Evolutionary conservation across 2,113 vertebrate genomes (phyloP), one percentile per base, ranked within the genome.

Genomic region (Oenanthe oenanthe): DNA sequence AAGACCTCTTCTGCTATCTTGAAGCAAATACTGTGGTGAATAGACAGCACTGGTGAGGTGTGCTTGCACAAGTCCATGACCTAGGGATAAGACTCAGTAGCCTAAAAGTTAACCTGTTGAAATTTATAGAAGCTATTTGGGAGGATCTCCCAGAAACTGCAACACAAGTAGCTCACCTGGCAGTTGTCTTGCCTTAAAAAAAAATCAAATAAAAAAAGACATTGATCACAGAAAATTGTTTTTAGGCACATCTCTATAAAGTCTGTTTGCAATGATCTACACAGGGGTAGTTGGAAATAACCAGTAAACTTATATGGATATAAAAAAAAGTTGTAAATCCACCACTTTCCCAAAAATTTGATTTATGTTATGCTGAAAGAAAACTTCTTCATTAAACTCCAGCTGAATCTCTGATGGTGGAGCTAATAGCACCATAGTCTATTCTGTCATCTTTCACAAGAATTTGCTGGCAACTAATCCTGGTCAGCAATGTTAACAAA

Each of bases 401-500:
- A 48, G 6, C 11, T 83, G 72, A 76, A 58, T 85, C 58, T 91
- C 61, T 66, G 19, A 21, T 34, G 32, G 29, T 40, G 34, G 6
- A 25, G 36, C 71, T 79, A 61, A 85, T 45, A 20, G 57, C 53
- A 86, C 65, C 47, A 16, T 51, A 86, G 17, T 73, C 61, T 91
- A 10, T 85, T 84, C 75, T 80, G 40, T 81, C 79, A 47, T 87
- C 40, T 91, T 95, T 62, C 51, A 34, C 63, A 62, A 79, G 81
- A 85, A 66, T 38, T 54, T 89, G 22, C 66, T 92, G 86, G 77
- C 54, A 82, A 45, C 53, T 66, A 19, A 82, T 89, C 77, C 79
- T 93, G 89, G 85, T 89, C 71, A 76, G 67, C 9, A 5, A 68
- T 58, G 66, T 82, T 89, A 93, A 94, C 77, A 73, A 85, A 83